Evolutionary conservation across 1,140 invertebrate genomes (phyloP), one percentile per base, ranked within the genome.

Genomic region (Homarus americanus): DNA sequence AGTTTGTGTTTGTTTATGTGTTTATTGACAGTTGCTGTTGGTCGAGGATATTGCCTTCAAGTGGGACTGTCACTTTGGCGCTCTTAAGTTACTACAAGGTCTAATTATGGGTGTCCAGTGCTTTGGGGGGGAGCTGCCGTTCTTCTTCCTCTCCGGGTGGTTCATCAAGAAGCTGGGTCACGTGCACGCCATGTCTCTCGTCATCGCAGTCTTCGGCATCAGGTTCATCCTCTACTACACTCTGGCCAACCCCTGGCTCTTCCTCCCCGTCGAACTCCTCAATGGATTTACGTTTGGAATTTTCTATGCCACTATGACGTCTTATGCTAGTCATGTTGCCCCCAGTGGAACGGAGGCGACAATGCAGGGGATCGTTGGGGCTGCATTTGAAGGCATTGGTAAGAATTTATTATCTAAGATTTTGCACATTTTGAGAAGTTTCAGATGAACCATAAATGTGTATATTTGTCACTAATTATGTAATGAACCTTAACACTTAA

Each of bases 201-300:
- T 98, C 1, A 95, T 98, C n/a, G 94, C 97, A 49, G 96, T 95
- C 0, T 97, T 97, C 93, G 96, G 96, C 76, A 93, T 96, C 0
- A 96, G 98, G 73, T 98, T 98, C 93, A 95, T 98, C 88, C 94
- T 96, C 2, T 99, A 99, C 94, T 98, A 98, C 7, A 94, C 97
- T 41, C 94, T 98, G 41, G 95, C 95, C 1, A 96, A 98, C 94
- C 96, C 97, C 0, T 98, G 97, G 97, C 96, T 95, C 94, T 96
- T 97, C 80, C 94, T 99, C 83, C 96, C 97, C 2, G 96, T 99
- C 44, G 98, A 99, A 94, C 94, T 98, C 84, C 94, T 97, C 10
- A 97, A 98, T 94, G 97, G 98, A 24, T 94, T 98, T 12, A 98
- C 98, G 0, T 97, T 97, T 93, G 98, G 98, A 17, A 95, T 99